Base-by-base conservation (phyloP, 1,140 invertebrate genomes). In the Meloidogyne hapla region DNA sequence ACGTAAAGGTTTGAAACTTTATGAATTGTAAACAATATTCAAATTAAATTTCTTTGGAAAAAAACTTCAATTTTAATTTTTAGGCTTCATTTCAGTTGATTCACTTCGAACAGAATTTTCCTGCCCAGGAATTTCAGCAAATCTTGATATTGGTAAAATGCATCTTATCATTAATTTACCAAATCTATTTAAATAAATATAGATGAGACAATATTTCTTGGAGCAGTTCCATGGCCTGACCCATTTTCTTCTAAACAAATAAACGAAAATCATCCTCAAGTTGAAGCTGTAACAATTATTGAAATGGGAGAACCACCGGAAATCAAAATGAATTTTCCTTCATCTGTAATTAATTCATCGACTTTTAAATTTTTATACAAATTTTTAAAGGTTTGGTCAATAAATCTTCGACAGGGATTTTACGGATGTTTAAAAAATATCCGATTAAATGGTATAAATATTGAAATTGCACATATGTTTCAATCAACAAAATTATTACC, bases 351-450 rank as follows among this genome's bases (percentile, higher is more conserved):
- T 33, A 25, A 63, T n/a, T n/a, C n/a, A n/a, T n/a, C n/a, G n/a
- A n/a, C n/a, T n/a, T n/a, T n/a, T n/a, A n/a, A n/a, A n/a, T n/a
- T n/a, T 63, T 15, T 23, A 21, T n/a, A 9, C 13, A 63, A 26
- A 56, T 23, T 40, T 70, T 62, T 26, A 40, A 56, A 73, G 71
- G 71, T 98, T 48, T 98, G 95, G 95, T 93, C 94, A 5, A 94
- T 92, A 0, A 91, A 92, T 8, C 88, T 97, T 26, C 91, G 92
- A 70, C 92, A 93, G 83, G 96, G 96, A 15, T 98, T 93, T 85
- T 93, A 97, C 1, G 96, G 96, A 3, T 98, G 96, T 87, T 91
- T 99, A 84, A 91, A 94, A 83, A 95, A 98, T 88, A 90, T 98
- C 79, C 91, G 94, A 78, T 90, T 98, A 83, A 95, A 96, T 88